A percentile compares a stretch with the other conserved stretches of the same genome.
These are phyloP conservation scores for Hydroisotoma schaefferi DNA, from an alignment of 2,888 invertebrate genomes.

Conservation along the genomic window DNA sequence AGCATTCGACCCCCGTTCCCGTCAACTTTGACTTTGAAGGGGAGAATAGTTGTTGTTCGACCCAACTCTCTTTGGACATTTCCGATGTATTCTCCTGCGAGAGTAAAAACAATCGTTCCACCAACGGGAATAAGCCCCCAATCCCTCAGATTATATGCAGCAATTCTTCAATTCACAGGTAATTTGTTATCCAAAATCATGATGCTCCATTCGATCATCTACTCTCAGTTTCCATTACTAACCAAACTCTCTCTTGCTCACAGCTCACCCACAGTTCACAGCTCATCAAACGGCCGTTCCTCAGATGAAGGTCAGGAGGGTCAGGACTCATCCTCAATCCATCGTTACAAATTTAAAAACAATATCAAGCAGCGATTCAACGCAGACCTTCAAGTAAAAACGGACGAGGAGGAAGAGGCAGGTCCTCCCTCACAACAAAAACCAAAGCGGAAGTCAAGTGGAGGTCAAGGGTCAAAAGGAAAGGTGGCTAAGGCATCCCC, in stretches of 20 bases:
- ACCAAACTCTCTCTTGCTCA: slow-evolving; percentile 8
- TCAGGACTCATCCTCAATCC: slow-evolving; percentile 23
- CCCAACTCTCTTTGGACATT: slow-evolving; percentile 45
- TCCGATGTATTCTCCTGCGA: slow-evolving; percentile 36
- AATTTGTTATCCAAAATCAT: slow-evolving; percentile 5
- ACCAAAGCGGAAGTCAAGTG: no score
- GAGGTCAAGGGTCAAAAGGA: background rate
- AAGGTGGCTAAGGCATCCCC: slow-evolving; percentile 13
- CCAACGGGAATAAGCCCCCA: slow-evolving; percentile 37
- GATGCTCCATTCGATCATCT: background rate
- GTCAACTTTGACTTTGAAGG: slow-evolving; percentile 40
- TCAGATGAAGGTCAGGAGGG: slow-evolving; percentile 26
- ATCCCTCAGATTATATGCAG: slow-evolving; percentile 45
- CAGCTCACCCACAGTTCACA: slow-evolving; percentile 23
- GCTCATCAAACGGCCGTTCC: slow-evolving; percentile 32
- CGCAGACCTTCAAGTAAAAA: slow-evolving; percentile 50
- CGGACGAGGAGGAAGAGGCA: slow-evolving; percentile 9
- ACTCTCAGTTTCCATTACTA: background rate
- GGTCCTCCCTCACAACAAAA: background rate
- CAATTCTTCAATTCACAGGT: slow-evolving; percentile 42
- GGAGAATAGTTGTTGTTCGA: slow-evolving; percentile 47
- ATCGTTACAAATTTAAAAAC: slow-evolving; percentile 83
- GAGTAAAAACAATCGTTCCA: slow-evolving; percentile 28
- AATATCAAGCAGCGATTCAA: slow-evolving; percentile 84
- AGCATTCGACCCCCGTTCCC: slow-evolving; percentile 11